Percentiles rank a stretch among this genome's conserved stretches.
Conservation (phyloP, 2,888 invertebrate genomes). For the Anorthoa munda region DNA sequence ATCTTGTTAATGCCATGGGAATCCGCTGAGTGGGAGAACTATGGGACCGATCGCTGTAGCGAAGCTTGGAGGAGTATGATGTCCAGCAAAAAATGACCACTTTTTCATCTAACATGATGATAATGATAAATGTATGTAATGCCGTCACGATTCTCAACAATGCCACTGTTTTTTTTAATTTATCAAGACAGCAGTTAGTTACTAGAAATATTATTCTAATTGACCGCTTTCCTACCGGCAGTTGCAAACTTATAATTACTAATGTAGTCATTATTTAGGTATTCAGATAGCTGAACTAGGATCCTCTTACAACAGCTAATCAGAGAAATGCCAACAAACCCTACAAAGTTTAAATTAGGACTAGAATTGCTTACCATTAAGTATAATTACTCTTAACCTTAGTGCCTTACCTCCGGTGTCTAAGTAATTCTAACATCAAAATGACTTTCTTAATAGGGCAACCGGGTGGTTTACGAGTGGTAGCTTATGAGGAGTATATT, state of each 20-base stretch:
- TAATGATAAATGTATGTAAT: background rate
- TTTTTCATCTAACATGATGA: background rate
- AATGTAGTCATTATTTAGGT: background rate
- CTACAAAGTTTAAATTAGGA: slow-evolving; percentile 6
- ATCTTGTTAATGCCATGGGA: no score
- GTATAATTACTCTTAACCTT: background rate
- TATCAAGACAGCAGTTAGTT: background rate
- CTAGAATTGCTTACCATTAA: slow-evolving; percentile 5
- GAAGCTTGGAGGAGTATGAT: background rate
- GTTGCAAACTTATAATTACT: background rate
- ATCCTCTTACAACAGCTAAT: background rate
- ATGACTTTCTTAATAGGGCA: background rate
- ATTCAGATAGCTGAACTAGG: background rate
- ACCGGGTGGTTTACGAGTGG: background rate
- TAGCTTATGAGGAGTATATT: no score
- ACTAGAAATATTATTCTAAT: background rate
- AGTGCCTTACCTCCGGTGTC: background rate
- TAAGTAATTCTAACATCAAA: background rate
- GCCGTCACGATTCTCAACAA: background rate
- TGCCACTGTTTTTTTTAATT: no score
- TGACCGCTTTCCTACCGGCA: background rate
- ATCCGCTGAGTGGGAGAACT: background rate
- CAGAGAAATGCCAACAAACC: background rate
- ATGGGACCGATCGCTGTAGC: background rate
- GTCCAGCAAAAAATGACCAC: background rate